A percentile compares a stretch with the other conserved stretches of the same genome.
Conservation (phyloP, 2,113 vertebrate species). For the Vicugna pacos region DNA sequence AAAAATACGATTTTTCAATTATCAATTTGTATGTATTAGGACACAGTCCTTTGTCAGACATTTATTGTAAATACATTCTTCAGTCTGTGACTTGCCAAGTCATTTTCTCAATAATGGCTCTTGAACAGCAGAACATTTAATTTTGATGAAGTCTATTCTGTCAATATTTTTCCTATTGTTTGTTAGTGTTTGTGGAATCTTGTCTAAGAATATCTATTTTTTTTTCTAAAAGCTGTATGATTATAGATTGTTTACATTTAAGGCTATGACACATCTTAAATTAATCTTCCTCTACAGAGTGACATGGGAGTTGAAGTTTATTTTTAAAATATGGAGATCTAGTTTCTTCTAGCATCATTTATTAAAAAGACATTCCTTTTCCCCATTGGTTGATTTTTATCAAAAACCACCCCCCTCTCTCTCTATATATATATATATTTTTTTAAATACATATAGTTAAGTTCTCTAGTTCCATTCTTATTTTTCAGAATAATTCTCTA, state of each 20-base stretch:
- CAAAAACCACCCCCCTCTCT: not conserved
- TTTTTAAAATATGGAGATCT: not conserved
- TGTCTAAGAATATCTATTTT: not conserved
- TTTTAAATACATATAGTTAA: not conserved
- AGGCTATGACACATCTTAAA: not conserved
- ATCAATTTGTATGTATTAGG: not conserved
- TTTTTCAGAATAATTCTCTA: not conserved
- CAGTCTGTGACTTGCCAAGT: not conserved
- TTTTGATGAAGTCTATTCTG: not conserved
- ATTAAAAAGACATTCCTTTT: conserved; percentile 33
- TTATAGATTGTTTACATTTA: not conserved
- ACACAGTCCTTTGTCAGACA: not conserved
- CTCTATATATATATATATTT: not conserved
- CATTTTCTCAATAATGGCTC: conserved; percentile 18
- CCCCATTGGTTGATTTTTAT: not conserved
- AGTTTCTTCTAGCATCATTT: conserved; percentile 15
- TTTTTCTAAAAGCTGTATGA: not conserved
- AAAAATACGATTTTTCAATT: not conserved
- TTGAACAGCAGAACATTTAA: not conserved
- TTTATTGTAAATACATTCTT: not conserved
- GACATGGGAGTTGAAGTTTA: not conserved
- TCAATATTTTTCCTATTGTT: not conserved
- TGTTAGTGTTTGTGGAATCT: not conserved
- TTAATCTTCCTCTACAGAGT: not conserved
- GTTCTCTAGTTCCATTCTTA: not conserved